phyloP scores from a whole-genome alignment of 2,888 invertebrate genomes.

The Odontomyia ornata region DNA sequence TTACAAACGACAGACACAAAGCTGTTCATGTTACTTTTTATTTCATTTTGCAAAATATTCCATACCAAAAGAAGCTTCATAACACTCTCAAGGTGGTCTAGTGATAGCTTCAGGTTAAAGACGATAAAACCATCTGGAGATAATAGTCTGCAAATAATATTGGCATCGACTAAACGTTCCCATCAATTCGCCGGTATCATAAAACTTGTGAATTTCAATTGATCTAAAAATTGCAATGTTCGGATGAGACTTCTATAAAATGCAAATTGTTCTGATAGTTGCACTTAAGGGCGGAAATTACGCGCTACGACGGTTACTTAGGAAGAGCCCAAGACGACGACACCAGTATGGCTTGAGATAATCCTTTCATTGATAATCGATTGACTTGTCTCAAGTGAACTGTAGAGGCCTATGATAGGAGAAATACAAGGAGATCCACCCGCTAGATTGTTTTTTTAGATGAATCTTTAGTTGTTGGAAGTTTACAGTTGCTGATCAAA shows the following conservation, averaged over 20 bases:
- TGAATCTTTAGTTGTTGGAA: no score
- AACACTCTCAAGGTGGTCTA: constrained; percentile 23
- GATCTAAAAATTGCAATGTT: neutral
- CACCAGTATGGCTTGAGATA: constrained; percentile 20
- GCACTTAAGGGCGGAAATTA: constrained; percentile 36
- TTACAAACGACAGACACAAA: neutral
- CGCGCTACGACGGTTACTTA: neutral
- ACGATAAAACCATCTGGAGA: constrained; percentile 37
- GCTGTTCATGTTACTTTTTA: neutral
- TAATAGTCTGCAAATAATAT: constrained; percentile 13
- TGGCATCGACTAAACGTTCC: neutral
- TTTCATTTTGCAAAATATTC: neutral
- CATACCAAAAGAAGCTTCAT: neutral
- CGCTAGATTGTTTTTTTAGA: neutral
- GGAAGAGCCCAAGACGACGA: neutral
- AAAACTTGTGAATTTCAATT: constrained; percentile 29
- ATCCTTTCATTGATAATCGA: constrained; percentile 38
- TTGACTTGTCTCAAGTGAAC: constrained; percentile 33
- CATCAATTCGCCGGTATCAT: neutral
- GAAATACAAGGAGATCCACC: neutral
- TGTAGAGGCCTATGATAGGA: neutral
- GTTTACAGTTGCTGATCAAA: no score
- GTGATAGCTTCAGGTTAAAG: constrained; percentile 28
- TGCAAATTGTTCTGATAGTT: constrained; percentile 39
- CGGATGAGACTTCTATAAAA: neutral